Evolutionary conservation across 53 echinoderm and acorn worm species (phyloP).

Genomic region (Glandiceps talaboti): DNA sequence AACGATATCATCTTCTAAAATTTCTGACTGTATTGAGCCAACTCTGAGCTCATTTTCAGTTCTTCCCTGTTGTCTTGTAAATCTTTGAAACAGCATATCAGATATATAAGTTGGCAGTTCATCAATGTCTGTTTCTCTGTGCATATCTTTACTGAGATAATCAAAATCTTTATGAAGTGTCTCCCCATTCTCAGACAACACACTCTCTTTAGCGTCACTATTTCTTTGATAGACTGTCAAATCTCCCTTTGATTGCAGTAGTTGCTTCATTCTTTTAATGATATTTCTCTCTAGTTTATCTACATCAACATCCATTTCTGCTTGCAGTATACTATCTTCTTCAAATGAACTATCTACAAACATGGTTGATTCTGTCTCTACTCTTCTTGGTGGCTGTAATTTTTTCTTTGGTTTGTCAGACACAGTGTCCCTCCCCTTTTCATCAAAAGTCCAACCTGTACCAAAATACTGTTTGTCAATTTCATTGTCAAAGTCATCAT

Average conservation of each 20-base stretch:
- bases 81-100: background rate
- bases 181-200: background rate
- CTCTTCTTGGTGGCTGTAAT: background rate
- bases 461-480: constrained; percentile 40
- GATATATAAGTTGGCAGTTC: background rate
- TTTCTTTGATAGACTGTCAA: background rate
- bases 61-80: background rate
- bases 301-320: background rate
- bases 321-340: background rate
- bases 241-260: background rate
- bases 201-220: background rate
- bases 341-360: background rate
- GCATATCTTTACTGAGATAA: background rate
- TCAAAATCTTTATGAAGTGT: background rate
- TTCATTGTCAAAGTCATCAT: constrained; percentile 15
- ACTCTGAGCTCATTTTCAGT: background rate
- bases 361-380: background rate
- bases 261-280: background rate
- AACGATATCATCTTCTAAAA: constrained; percentile 44
- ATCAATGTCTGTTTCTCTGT: background rate
- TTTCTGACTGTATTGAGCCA: constrained; percentile 8
- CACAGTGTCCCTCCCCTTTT: background rate
- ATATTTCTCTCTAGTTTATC: background rate
- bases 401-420: background rate
- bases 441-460: background rate